A percentile compares a stretch with the other conserved stretches of the same genome.
phyloP scores from a whole-genome alignment of 1,140 invertebrate species.

The Chionoecetes opilio region DNA sequence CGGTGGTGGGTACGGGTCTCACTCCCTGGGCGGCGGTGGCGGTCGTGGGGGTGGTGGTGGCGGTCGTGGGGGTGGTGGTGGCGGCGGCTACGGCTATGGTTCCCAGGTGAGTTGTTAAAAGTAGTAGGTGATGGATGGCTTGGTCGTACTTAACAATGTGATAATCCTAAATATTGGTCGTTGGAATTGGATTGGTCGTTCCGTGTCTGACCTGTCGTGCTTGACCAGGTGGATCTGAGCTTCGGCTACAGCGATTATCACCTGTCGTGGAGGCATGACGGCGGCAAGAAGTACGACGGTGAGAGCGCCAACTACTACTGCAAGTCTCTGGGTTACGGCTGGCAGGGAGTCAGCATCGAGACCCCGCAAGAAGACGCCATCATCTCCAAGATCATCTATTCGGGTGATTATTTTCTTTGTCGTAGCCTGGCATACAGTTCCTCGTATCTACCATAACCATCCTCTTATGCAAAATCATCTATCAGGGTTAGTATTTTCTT shows the following conservation, averaged over 20 bases:
- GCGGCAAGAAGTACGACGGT: constrained; percentile 56
- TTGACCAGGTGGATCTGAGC: constrained; percentile 51
- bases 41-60: not conserved
- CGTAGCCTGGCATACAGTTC: too few relatives aligned
- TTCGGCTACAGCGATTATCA: constrained; percentile 55
- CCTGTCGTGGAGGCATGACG: constrained; percentile 67
- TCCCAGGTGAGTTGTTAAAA: constrained; percentile 1
- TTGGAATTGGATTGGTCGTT: not conserved
- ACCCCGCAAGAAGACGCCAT: constrained; percentile 32
- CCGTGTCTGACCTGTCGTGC: not conserved
- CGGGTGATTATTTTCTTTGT: constrained; percentile 34
- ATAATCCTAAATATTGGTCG: too few relatives aligned
- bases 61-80: not conserved
- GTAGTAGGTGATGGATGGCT: too few relatives aligned
- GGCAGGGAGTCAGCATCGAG: constrained; percentile 69
- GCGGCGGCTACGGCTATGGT: not conserved
- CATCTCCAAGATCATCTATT: constrained; percentile 42
- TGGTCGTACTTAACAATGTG: too few relatives aligned
- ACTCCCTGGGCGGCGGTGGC: not conserved
- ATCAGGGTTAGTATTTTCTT: too few relatives aligned
- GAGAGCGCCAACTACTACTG: constrained; percentile 48
- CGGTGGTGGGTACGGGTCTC: not conserved
- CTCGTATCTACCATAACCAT: too few relatives aligned
- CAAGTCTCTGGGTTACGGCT: constrained; percentile 40
- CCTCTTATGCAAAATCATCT: not conserved